Evolutionary conservation across 1,140 invertebrate species (phyloP).

Genomic region (Drosophila obscura): DNA sequence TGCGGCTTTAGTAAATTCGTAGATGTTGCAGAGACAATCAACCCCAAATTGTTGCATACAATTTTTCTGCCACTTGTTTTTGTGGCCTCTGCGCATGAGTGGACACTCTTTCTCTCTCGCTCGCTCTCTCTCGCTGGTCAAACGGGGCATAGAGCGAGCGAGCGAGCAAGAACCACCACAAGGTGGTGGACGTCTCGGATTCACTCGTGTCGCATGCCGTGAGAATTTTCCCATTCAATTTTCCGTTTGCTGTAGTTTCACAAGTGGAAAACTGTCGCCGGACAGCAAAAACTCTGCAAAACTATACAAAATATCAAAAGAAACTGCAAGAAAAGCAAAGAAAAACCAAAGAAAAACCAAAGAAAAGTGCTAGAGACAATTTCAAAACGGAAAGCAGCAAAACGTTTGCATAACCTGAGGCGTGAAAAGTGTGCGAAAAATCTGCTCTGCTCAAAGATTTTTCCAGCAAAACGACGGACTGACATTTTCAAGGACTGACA

Average conservation of each 20-base stretch:
- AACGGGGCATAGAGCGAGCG: conserved; percentile 9
- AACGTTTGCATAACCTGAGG: conserved; percentile 58
- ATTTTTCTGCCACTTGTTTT: conserved; percentile 63
- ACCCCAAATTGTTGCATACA: conserved; percentile 25
- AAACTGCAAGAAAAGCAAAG: not conserved
- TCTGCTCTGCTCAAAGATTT: conserved; percentile 23
- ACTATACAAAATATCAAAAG: conserved; percentile 12
- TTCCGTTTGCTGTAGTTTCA: conserved; percentile 59
- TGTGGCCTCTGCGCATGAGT: conserved; percentile 54
- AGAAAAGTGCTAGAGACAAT: conserved; percentile 10
- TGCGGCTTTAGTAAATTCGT: not conserved
- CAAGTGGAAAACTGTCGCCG: conserved; percentile 60
- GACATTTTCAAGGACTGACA: conserved; percentile 67
- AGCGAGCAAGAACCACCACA: conserved; percentile 36
- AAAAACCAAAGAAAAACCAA: conserved; percentile 9
- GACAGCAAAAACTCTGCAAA: conserved; percentile 29
- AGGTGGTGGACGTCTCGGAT: conserved; percentile 51
- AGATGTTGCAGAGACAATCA: conserved; percentile 53
- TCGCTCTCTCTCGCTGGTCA: conserved; percentile 34
- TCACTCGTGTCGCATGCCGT: conserved; percentile 9
- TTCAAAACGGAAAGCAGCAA: not conserved
- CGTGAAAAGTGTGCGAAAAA: conserved; percentile 30
- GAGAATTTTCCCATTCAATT: conserved; percentile 72
- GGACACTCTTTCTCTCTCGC: conserved; percentile 15
- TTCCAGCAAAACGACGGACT: conserved; percentile 29